Evolutionary conservation across 1,140 invertebrate species (phyloP).

Genomic region (Lordiphosa stackelbergi): DNA sequence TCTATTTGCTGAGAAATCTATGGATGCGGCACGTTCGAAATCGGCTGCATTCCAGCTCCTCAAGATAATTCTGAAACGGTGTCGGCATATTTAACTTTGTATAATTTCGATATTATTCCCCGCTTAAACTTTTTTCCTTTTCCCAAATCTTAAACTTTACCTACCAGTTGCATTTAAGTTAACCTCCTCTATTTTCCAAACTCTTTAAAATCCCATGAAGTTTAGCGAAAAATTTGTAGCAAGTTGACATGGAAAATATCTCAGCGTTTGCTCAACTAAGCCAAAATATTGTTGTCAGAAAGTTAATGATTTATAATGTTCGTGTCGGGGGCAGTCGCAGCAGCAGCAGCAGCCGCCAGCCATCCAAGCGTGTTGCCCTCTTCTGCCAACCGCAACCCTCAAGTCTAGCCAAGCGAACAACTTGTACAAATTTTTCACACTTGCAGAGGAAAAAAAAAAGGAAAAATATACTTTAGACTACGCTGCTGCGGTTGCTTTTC

Average conservation of each 20-base stretch:
- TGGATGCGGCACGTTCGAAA: too few species aligned
- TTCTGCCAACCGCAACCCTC: slow-evolving; percentile 13
- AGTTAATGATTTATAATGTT: slow-evolving; percentile 75
- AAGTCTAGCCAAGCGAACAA: slow-evolving; percentile 59
- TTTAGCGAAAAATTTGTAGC: slow-evolving; percentile 30
- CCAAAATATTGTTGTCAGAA: slow-evolving; percentile 72
- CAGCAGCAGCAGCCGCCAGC: slow-evolving; percentile 10
- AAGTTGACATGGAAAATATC: slow-evolving; percentile 47
- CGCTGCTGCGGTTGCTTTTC: slow-evolving; percentile 25
- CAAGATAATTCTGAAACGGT: too few species aligned
- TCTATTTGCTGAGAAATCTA: too few species aligned
- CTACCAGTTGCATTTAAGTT: too few species aligned
- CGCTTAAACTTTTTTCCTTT: too few species aligned
- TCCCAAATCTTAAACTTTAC: too few species aligned
- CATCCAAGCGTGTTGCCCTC: slow-evolving; percentile 18
- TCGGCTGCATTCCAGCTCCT: too few species aligned
- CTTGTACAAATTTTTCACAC: slow-evolving; percentile 75
- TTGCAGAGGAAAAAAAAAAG: slow-evolving; percentile 42
- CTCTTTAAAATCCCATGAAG: slow-evolving; percentile 6
- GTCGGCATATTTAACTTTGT: too few species aligned
- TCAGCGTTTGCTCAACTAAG: slow-evolving; percentile 25
- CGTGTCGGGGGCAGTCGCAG: slow-evolving; percentile 50
- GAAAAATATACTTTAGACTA: slow-evolving; percentile 31
- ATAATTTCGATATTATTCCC: too few species aligned
- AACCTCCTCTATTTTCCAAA: too few species aligned